These are phyloP conservation scores for Phalloptychus januarius DNA, from an alignment of 2,797 vertebrate species.

Conservation along the genomic window DNA sequence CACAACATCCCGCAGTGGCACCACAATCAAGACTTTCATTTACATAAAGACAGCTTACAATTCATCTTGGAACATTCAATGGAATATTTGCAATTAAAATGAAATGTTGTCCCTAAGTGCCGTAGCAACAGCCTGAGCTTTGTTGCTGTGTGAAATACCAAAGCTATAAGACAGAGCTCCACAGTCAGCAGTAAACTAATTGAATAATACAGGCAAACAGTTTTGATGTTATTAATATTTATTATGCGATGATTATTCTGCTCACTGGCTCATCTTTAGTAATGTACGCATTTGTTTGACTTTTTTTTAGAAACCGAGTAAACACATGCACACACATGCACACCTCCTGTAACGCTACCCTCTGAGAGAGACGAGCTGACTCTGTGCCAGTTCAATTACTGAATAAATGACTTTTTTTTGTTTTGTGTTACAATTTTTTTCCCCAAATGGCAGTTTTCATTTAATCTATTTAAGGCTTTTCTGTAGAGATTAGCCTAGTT, in stretches of 20 bases:
- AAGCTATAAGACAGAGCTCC: conserved; percentile 27
- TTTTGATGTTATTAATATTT: conserved; percentile 55
- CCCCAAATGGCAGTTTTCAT: conserved; percentile 8
- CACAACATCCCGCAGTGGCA: conserved; percentile 34
- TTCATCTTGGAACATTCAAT: conserved; percentile 46
- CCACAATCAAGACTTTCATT: conserved; percentile 60
- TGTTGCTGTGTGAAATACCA: conserved; percentile 20
- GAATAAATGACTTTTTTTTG: conserved; percentile 6
- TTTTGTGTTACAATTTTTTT: conserved; percentile 9
- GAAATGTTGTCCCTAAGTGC: conserved; percentile 46
- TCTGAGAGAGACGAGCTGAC: neutral
- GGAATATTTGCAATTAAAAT: conserved; percentile 60
- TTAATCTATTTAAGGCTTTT: conserved; percentile 6
- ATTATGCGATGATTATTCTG: conserved; percentile 35
- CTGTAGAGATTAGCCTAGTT: conserved; percentile 10
- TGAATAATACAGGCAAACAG: conserved; percentile 51
- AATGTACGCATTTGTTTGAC: conserved; percentile 23
- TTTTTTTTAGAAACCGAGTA: neutral
- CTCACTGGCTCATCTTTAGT: conserved; percentile 21
- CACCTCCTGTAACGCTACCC: conserved; percentile 15
- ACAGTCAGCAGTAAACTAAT: conserved; percentile 34
- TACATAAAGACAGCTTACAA: conserved; percentile 42
- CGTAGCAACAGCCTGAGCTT: conserved; percentile 29
- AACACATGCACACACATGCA: conserved; percentile 1
- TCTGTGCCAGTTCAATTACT: conserved; percentile 13